A percentile compares a stretch with the other conserved stretches of the same genome.
These are phyloP conservation scores for Enteromius afrohamiltoni DNA, from an alignment of 2,797 vertebrate genomes.

Conservation along the genomic window DNA sequence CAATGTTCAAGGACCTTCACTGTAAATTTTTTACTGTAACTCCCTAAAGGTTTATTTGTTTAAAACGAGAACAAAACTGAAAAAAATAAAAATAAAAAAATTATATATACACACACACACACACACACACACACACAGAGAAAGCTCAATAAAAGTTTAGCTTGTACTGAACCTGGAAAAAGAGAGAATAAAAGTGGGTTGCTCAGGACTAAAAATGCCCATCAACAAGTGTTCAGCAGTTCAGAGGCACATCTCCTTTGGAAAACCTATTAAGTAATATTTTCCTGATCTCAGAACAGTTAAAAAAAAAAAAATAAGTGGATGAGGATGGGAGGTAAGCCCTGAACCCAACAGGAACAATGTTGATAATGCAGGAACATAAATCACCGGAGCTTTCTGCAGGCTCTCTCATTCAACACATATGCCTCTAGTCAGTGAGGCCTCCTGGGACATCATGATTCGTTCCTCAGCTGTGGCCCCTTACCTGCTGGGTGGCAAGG, in stretches of 20 bases:
- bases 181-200: background rate
- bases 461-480: constrained; percentile 59
- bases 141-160: background rate
- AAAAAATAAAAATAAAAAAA: too few species aligned
- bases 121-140: too few species aligned
- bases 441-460: constrained; percentile 53
- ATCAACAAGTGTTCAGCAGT: background rate
- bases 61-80: too few species aligned
- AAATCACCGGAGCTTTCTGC: constrained; percentile 53
- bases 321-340: background rate
- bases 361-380: constrained; percentile 40
- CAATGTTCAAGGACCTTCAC: too few species aligned
- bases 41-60: too few species aligned
- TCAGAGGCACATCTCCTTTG: constrained; percentile 2
- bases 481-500: constrained; percentile 61
- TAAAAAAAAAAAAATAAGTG: background rate
- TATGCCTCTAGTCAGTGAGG: constrained; percentile 43
- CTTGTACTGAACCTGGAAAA: background rate
- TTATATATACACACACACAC: too few species aligned
- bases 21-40: too few species aligned
- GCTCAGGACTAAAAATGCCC: background rate
- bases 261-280: constrained; percentile 14
- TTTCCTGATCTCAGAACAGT: constrained; percentile 18
- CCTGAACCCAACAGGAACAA: constrained; percentile 22
- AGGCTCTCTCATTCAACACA: constrained; percentile 56